A percentile compares a stretch with the other conserved stretches of the same genome.
Evolutionary conservation across 2,797 vertebrate species (phyloP).

Genomic region (Sebastes baramenuke): DNA sequence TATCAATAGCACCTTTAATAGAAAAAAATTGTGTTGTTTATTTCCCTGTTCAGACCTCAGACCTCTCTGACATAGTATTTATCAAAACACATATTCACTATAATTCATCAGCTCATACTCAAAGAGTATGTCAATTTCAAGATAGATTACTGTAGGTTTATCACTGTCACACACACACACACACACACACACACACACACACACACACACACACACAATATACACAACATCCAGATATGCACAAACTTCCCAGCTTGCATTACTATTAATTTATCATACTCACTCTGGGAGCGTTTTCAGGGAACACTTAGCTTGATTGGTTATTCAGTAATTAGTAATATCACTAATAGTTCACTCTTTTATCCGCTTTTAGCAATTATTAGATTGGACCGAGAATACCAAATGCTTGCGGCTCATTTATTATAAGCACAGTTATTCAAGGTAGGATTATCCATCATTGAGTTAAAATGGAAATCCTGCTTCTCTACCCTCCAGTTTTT

Average conservation of each 20-base stretch:
- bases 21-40: not conserved
- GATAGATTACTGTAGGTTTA: slow-evolving; percentile 1
- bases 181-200: not conserved
- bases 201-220: not conserved
- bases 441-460: slow-evolving; percentile 68
- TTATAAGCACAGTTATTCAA: slow-evolving; percentile 61
- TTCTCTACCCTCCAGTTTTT: slow-evolving; percentile 40
- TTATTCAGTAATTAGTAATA: slow-evolving; percentile 75
- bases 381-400: slow-evolving; percentile 63
- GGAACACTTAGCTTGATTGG: slow-evolving; percentile 76
- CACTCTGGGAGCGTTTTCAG: slow-evolving; percentile 45
- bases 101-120: slow-evolving; percentile 15
- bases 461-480: slow-evolving; percentile 68
- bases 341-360: slow-evolving; percentile 70
- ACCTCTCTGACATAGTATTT: not conserved
- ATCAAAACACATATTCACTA: slow-evolving; percentile 17
- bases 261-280: slow-evolving; percentile 58
- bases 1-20: no score
- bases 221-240: not conserved
- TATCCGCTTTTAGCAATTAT: slow-evolving; percentile 72
- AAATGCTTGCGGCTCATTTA: slow-evolving; percentile 58
- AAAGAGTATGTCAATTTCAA: slow-evolving; percentile 2
- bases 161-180: not conserved
- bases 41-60: not conserved
- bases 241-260: slow-evolving; percentile 34